Conservation (phyloP, 2,113 vertebrate genomes). For the Thunnus maccoyii region DNA sequence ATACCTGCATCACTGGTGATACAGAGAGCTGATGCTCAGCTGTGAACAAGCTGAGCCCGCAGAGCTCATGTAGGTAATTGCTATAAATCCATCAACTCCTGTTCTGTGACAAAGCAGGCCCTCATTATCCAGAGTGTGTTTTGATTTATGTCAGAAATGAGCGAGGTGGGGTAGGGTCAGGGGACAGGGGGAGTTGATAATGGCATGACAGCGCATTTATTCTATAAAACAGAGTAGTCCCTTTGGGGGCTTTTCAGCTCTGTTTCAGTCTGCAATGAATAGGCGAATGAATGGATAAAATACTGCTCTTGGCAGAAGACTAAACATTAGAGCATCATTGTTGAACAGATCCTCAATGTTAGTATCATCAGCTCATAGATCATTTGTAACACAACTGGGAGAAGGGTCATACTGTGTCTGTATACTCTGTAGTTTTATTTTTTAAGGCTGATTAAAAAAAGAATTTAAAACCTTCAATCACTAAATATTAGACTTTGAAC, state of each 20-base stretch:
- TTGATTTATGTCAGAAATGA: conserved; percentile 58
- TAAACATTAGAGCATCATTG: conserved; percentile 23
- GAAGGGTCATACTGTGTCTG: neutral
- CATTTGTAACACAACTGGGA: neutral
- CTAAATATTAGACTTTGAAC: conserved; percentile 32
- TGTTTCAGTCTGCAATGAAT: conserved; percentile 31
- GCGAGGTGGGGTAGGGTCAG: conserved; percentile 23
- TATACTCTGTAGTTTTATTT: neutral
- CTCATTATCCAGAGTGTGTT: conserved; percentile 46
- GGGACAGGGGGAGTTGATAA: conserved; percentile 35
- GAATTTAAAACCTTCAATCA: neutral
- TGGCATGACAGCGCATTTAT: conserved; percentile 34
- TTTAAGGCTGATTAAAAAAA: conserved; percentile 16
- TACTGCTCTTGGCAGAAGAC: conserved; percentile 20
- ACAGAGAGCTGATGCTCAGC: conserved; percentile 25
- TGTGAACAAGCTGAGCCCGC: conserved; percentile 31
- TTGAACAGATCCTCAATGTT: conserved; percentile 5
- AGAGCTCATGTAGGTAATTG: conserved; percentile 43
- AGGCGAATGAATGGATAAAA: conserved; percentile 43
- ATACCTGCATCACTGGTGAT: conserved; percentile 38
- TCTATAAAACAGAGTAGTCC: conserved; percentile 46
- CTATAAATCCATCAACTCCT: conserved; percentile 37
- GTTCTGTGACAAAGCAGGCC: conserved; percentile 31
- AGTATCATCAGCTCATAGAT: neutral
- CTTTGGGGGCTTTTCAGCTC: conserved; percentile 50